These are phyloP conservation scores for Oppia nitens DNA, from an alignment of 1,140 invertebrate species.

Conservation along the genomic window DNA sequence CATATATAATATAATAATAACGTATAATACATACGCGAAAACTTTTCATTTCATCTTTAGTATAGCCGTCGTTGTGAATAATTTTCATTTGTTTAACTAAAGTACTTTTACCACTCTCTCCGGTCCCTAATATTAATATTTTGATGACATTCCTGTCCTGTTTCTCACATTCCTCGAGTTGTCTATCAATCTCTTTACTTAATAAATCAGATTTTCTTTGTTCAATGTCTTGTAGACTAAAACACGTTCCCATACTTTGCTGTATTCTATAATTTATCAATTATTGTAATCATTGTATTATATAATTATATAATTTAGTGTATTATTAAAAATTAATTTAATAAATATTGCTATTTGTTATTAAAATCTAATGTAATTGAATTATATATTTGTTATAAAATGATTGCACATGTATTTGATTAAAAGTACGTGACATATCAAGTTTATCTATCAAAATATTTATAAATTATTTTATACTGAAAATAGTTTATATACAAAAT, in stretches of 20 bases:
- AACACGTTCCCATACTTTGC: slow-evolving; percentile 31
- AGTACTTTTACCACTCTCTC: slow-evolving; percentile 49
- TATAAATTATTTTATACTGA: no score
- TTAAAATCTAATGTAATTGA: no score
- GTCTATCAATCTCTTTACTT: slow-evolving; percentile 33
- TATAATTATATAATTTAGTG: no score
- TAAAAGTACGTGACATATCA: no score
- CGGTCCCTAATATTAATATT: slow-evolving; percentile 37
- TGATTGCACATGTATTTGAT: no score
- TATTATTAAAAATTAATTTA: no score
- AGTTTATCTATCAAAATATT: no score
- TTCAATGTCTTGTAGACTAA: slow-evolving; percentile 35
- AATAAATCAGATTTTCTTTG: slow-evolving; percentile 28
- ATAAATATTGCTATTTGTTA: no score
- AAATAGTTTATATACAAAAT: no score
- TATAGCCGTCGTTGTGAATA: slow-evolving; percentile 56
- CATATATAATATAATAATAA: slow-evolving; percentile 3
- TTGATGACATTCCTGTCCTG: slow-evolving; percentile 34
- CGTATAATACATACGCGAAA: slow-evolving; percentile 28
- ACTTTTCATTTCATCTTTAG: slow-evolving; percentile 42
- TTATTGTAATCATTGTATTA: no score
- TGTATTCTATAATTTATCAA: no score
- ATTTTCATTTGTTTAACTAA: slow-evolving; percentile 57
- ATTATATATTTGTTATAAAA: no score
- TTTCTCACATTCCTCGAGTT: slow-evolving; percentile 31